These are phyloP conservation scores for Nothoprocta pentlandii DNA, from an alignment of 2,113 vertebrate genomes.

Conservation along the genomic window DNA sequence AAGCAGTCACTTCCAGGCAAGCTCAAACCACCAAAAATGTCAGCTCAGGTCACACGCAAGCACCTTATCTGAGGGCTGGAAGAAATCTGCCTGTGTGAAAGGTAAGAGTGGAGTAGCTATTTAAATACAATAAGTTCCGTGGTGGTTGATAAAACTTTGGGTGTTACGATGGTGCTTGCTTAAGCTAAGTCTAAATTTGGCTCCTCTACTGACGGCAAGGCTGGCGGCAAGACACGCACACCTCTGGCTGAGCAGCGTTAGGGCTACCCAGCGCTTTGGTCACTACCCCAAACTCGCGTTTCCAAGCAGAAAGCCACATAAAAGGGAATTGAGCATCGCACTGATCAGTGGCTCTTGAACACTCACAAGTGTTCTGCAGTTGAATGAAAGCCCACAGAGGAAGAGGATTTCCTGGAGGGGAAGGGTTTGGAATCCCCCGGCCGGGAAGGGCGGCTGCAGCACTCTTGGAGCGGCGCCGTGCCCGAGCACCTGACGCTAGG, in stretches of 20 bases:
- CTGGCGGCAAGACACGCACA: not conserved
- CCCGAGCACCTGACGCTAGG: not conserved
- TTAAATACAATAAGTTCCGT: not conserved
- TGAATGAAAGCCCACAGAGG: not conserved
- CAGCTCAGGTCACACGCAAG: not conserved
- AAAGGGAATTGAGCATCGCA: not conserved
- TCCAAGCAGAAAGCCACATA: not conserved
- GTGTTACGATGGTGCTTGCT: not conserved
- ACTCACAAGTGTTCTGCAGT: not conserved
- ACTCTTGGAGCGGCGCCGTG: fast-evolving
- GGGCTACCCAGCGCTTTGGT: not conserved
- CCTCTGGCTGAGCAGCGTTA: not conserved
- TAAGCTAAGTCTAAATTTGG: not conserved
- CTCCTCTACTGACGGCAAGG: not conserved
- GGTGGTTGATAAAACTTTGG: not conserved
- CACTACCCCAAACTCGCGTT: not conserved
- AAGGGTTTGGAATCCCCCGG: not conserved
- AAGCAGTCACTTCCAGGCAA: not conserved
- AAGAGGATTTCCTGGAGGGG: not conserved
- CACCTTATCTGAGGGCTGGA: not conserved
- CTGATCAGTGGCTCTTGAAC: not conserved
- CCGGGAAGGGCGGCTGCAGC: not conserved
- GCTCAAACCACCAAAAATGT: not conserved
- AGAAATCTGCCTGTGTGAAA: not conserved
- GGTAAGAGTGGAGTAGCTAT: not conserved